Percentiles rank a stretch among this genome's conserved stretches.
These are phyloP conservation scores for Lanistes nyassanus DNA, from an alignment of 1,140 invertebrate genomes.

Conservation along the genomic window DNA sequence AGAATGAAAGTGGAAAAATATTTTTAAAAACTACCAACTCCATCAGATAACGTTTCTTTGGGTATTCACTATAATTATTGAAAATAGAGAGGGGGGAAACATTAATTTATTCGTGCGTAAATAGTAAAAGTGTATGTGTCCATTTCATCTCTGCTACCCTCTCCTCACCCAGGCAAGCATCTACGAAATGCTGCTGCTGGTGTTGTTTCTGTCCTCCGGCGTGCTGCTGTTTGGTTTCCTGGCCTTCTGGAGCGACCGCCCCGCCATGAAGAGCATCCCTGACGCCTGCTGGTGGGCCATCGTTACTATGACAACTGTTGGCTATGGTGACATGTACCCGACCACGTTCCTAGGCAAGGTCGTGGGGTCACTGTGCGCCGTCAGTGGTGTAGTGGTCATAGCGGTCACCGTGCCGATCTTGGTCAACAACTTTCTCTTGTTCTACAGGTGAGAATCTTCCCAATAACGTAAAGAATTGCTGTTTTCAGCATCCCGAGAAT, in stretches of 20 bases:
- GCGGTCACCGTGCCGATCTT: conserved; percentile 39
- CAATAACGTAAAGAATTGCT: no score
- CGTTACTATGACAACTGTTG: conserved; percentile 95
- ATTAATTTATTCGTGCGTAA: no score
- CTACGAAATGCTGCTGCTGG: conserved; percentile 46
- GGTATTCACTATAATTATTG: no score
- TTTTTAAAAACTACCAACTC: no score
- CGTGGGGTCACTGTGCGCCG: conserved; percentile 31
- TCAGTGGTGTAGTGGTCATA: conserved; percentile 35
- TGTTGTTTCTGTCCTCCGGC: conserved; percentile 44
- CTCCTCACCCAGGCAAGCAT: conserved; percentile 39
- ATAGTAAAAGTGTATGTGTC: no score
- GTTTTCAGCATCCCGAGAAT: no score
- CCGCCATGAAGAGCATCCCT: conserved; percentile 81
- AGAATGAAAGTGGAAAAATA: no score
- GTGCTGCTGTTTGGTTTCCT: conserved; percentile 45
- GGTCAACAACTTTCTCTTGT: conserved; percentile 42
- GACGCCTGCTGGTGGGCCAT: conserved; percentile 90
- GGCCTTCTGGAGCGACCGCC: conserved; percentile 64
- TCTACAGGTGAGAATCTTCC: conserved; percentile 29
- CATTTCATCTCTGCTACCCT: no score
- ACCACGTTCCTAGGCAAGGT: conserved; percentile 53
- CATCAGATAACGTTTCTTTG: no score
- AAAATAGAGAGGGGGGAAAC: no score
- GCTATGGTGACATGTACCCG: conserved; percentile 90